Evolutionary conservation across 2,113 vertebrate genomes (phyloP), one percentile per base, ranked within the genome.

Genomic region (Lucifuga dentata): DNA sequence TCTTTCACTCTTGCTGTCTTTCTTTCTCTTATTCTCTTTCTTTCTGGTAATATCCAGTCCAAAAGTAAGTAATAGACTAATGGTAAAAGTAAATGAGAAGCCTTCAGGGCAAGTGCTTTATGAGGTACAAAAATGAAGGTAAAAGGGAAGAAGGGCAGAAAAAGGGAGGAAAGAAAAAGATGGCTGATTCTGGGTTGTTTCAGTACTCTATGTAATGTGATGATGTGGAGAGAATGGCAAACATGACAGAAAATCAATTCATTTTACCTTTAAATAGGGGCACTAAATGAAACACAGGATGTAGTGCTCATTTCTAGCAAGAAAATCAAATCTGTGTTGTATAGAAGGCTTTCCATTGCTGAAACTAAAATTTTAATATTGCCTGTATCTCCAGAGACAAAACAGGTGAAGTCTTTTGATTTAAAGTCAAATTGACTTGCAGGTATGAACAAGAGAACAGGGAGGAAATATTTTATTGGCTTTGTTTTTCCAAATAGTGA

Each of bases 141-240:
- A 20, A 88, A 79, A 17, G 79, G 56, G 84, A 83, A 85, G 2
- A 13, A 13, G 12, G 24, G 24, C 8, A 38, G 35, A 15, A 48
- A 26, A 12, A 40, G 3, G 80, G 72, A n/a, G n/a, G n/a, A n/a
- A n/a, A n/a, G n/a, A 81, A 40, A 88, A 85, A 85, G 2, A 9
- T 19, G 49, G 50, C 13, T 17, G 16, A 69, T 57, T 58, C 29
- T 40, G 20, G 44, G 26, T 61, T 69, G 44, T 74, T 65, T 79
- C 41, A 68, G 5, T 5, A 29, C 15, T 44, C 60, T 40, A 52
- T 48, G 67, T 51, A 36, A 46, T 52, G 13, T 20, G 56, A 52
- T 39, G 26, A 6, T 45, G 39, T 23, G 21, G 33, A 51, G 36
- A 59, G 8, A 48, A 55, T 23, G 24, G 19, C 19, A 49, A 74